Conservation (phyloP, 2,113 vertebrate genomes). For the Malurus melanocephalus region DNA sequence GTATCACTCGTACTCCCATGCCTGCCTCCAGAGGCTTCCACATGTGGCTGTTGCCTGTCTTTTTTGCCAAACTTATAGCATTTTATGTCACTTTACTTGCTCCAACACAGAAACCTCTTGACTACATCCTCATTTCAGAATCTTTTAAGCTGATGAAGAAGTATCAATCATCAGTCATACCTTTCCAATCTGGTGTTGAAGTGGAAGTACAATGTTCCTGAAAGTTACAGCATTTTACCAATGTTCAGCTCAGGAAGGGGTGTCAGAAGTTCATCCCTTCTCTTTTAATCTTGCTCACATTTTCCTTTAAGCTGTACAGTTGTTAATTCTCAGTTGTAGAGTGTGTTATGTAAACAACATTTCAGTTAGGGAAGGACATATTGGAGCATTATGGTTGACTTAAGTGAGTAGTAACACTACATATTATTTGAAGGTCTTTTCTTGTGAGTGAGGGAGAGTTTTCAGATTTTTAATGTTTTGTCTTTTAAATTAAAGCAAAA, state of each 20-base stretch:
- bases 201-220: rapidly evolving
- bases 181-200: background rate
- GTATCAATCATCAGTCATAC: background rate
- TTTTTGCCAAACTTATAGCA: background rate
- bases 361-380: background rate
- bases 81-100: background rate
- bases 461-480: background rate
- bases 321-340: background rate
- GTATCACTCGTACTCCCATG: background rate
- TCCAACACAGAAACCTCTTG: background rate
- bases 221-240: background rate
- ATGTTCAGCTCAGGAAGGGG: background rate
- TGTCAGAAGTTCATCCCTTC: background rate
- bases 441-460: background rate
- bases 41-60: background rate
- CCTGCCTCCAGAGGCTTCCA: background rate
- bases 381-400: background rate
- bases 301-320: background rate
- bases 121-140: background rate
- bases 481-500: background rate
- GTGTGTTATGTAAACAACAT: background rate
- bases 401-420: background rate
- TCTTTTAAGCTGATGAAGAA: background rate
- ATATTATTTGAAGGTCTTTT: background rate
- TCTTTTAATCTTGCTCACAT: background rate